Base-by-base conservation (phyloP, 1,140 invertebrate species). In the Drosophila tsacasi region DNA sequence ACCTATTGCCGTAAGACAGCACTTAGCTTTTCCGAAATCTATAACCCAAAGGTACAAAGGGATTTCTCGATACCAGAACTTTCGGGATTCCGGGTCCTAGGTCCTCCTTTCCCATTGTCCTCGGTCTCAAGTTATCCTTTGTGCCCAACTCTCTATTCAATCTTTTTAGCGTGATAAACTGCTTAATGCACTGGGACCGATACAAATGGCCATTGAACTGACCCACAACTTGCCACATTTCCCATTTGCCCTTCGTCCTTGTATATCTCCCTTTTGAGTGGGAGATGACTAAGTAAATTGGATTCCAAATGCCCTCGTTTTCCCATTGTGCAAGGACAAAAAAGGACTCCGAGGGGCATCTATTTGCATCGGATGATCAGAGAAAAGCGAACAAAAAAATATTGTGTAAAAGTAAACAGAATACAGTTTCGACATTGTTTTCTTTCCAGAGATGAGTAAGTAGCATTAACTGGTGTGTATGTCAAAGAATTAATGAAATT, bases 91-190 rank as follows among this genome's bases (percentile, higher is more conserved):
- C 2, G 1, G 32, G 32, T 17, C 19, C 15, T 17, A 2, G n/a
- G 42, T 27, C 30, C 55, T 40, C 4, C 21, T 9, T 13, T 9
- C n/a, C 27, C 23, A 12, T 67, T 67, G 68, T 68, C 27, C 64
- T 19, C 30, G 15, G 32, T 5, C 35, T 67, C 66, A 54, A 64
- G 74, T 79, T 86, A 62, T 79, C 71, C 81, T 79, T 83, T 83
- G 77, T 81, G 82, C 50, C 58, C 49, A 58, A 44, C 66, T 23
- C 54, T 60, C 52, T 67, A 89, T 89, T 84, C 77, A 89, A 81
- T 90, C 85, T 84, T 71, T 77, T 89, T 79, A 89, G 81, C 85
- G 62, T 90, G 81, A 90, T 89, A 90, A 89, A 90, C 65, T 77
- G 75, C 73, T 83, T 90, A 84, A 87, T 89, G 84, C 59, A 80